Percentiles rank a stretch among this genome's conserved stretches.
These are phyloP conservation scores for Chelonus insularis DNA, from an alignment of 1,140 invertebrate species.

Conservation along the genomic window DNA sequence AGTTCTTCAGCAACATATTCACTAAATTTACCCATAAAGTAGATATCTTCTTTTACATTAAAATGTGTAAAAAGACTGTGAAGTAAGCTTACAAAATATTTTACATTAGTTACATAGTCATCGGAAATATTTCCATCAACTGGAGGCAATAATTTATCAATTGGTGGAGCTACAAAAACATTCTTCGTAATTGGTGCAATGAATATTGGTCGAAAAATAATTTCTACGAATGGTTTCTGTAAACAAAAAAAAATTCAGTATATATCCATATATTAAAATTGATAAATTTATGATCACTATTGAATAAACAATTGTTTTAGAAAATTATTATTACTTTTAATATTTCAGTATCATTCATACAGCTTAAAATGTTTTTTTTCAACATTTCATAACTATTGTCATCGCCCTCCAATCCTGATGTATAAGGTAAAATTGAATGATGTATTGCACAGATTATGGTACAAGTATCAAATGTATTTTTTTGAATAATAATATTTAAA, in stretches of 20 bases:
- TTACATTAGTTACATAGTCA: constrained; percentile 50
- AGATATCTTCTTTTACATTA: constrained; percentile 68
- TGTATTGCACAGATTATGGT: constrained; percentile 58
- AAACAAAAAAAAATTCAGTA: constrained; percentile 42
- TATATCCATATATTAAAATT: too few relatives aligned
- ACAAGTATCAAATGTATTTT: constrained; percentile 62
- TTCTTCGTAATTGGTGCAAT: constrained; percentile 63
- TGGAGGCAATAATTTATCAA: constrained; percentile 64
- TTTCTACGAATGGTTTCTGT: constrained; percentile 63
- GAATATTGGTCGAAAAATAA: constrained; percentile 68
- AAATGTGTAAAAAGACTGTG: constrained; percentile 66
- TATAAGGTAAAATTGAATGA: constrained; percentile 52
- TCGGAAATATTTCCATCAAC: constrained; percentile 56
- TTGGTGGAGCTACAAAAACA: constrained; percentile 69
- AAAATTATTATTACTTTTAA: constrained; percentile 16
- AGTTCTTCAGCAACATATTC: constrained; percentile 66
- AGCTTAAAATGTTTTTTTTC: constrained; percentile 57
- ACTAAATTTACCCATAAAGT: constrained; percentile 67
- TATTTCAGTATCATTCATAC: constrained; percentile 62
- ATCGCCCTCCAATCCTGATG: constrained; percentile 33
- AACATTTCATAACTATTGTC: constrained; percentile 53
- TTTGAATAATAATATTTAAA: constrained; percentile 58
- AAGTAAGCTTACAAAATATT: constrained; percentile 63
- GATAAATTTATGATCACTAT: too few relatives aligned
- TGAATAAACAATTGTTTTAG: too few relatives aligned